A percentile compares a stretch with the other conserved stretches of the same genome.
Evolutionary conservation across 2,113 vertebrate genomes (phyloP).

Genomic region (Seriola dumerili): DNA sequence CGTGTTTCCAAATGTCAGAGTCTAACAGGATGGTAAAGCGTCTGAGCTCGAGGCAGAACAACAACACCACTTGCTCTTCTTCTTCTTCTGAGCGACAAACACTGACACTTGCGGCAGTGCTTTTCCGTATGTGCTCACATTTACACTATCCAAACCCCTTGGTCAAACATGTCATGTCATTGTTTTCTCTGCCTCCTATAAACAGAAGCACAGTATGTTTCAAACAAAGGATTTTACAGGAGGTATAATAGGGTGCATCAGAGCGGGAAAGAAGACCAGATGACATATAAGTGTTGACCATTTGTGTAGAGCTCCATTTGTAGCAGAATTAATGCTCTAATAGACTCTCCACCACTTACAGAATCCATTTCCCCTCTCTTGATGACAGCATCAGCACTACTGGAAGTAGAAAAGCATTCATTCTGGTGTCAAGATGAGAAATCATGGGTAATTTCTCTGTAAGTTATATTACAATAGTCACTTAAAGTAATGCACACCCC

Average conservation of each 20-base stretch:
- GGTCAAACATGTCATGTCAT: conserved; percentile 14
- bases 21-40: conserved; percentile 38
- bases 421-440: conserved; percentile 75
- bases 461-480: conserved; percentile 82
- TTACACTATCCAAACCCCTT: conserved; percentile 12
- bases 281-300: conserved; percentile 61
- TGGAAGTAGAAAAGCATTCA: conserved; percentile 73
- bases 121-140: conserved; percentile 21
- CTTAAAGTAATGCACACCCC: conserved; percentile 78
- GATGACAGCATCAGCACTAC: conserved; percentile 76
- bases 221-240: not conserved
- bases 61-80: conserved; percentile 24
- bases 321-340: conserved; percentile 72
- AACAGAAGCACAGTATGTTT: conserved; percentile 1
- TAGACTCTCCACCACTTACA: conserved; percentile 78
- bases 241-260: conserved; percentile 7
- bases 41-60: conserved; percentile 55
- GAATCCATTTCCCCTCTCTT: conserved; percentile 67
- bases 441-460: conserved; percentile 74
- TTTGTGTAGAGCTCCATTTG: conserved; percentile 68
- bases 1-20: conserved; percentile 67
- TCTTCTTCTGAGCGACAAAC: conserved; percentile 25
- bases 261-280: conserved; percentile 26
- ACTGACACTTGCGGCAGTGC: conserved; percentile 24
- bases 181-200: not conserved